A percentile compares a stretch with the other conserved stretches of the same genome.
phyloP scores from a whole-genome alignment of 2,888 invertebrate genomes.

The Dichetophora obliterata region DNA sequence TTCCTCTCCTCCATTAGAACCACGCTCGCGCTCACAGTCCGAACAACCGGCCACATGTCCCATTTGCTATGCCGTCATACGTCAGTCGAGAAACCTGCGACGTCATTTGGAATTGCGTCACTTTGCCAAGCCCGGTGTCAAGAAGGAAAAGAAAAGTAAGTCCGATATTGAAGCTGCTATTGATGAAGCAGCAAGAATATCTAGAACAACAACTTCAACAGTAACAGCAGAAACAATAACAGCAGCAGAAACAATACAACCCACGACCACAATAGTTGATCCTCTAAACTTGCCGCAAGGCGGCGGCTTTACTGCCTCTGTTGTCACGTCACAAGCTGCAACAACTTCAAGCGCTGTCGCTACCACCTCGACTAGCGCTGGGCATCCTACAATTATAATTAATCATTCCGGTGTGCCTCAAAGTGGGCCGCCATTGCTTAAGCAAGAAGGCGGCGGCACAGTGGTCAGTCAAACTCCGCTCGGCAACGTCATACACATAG shows the following conservation, averaged over 20 bases:
- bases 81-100: conserved; percentile 74
- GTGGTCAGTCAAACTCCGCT: conserved; percentile 47
- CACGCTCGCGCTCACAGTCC: conserved; percentile 73
- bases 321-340: conserved; percentile 38
- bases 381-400: conserved; percentile 53
- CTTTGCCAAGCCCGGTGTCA: conserved; percentile 69
- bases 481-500: conserved; percentile 63
- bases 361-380: conserved; percentile 48
- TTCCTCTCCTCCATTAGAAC: conserved; percentile 60
- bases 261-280: not conserved
- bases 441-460: conserved; percentile 52
- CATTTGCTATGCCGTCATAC: conserved; percentile 73
- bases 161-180: conserved; percentile 56
- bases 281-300: not conserved
- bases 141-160: conserved; percentile 70
- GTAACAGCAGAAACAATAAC: conserved; percentile 43
- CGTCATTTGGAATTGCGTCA: conserved; percentile 72
- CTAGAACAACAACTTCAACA: conserved; percentile 43
- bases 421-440: conserved; percentile 47
- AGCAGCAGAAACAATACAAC: conserved; percentile 16
- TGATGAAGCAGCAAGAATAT: conserved; percentile 38
- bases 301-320: conserved; percentile 27
- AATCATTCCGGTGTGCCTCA: conserved; percentile 42
- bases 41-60: conserved; percentile 76
- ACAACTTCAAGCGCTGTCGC: conserved; percentile 46